A percentile compares a stretch with the other conserved stretches of the same genome.
These are phyloP conservation scores for Isoperla grammatica DNA, from an alignment of 2,888 invertebrate genomes.

Conservation along the genomic window DNA sequence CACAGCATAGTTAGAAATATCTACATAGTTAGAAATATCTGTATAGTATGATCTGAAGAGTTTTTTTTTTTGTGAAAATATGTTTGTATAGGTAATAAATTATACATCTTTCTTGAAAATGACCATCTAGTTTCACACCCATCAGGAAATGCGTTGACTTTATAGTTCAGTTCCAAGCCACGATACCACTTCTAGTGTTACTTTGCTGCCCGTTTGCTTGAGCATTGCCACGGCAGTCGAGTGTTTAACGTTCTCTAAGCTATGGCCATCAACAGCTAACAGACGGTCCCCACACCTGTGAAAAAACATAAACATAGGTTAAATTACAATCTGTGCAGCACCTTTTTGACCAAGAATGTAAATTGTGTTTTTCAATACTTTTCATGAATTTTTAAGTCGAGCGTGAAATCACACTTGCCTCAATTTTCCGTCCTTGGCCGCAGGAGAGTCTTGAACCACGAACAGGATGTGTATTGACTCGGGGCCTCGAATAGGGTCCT, in stretches of 20 bases:
- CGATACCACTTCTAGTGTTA: constrained; percentile 44
- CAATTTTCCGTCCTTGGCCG: constrained; percentile 40
- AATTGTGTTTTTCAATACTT: no score
- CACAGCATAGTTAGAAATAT: no score
- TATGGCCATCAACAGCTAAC: constrained; percentile 44
- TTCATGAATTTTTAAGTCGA: no score
- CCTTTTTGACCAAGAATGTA: background rate
- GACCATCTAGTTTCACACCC: no score
- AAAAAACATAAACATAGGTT: background rate
- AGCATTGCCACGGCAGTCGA: constrained; percentile 43
- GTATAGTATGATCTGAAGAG: no score
- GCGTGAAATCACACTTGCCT: no score
- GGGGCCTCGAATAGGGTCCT: constrained; percentile 41
- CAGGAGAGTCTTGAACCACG: constrained; percentile 44
- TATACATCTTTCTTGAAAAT: no score
- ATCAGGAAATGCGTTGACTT: background rate
- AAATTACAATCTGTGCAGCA: background rate
- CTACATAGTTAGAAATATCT: no score
- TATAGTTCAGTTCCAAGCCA: constrained; percentile 44
- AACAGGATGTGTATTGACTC: constrained; percentile 46
- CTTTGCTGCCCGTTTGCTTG: constrained; percentile 42
- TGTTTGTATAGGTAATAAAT: no score
- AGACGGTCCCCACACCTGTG: constrained; percentile 46
- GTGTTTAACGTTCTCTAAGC: constrained; percentile 42
- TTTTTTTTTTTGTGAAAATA: no score